Percentiles rank a stretch among this genome's conserved stretches.
Evolutionary conservation across 2,888 invertebrate species (phyloP).

Genomic region (Ormyrus pomaceus): DNA sequence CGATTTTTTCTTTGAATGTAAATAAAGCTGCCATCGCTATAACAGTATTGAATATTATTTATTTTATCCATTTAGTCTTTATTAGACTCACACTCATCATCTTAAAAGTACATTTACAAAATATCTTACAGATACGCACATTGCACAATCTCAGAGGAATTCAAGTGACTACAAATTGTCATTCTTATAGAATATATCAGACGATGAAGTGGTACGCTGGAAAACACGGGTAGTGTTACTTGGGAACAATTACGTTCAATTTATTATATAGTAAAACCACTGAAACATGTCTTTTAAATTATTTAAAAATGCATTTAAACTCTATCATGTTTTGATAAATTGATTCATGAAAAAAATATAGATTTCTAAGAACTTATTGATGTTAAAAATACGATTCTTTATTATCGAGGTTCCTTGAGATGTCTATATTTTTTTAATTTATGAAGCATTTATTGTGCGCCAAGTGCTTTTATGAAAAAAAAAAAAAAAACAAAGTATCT

Average conservation of each 20-base stretch:
- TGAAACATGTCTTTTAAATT: conserved; percentile 26
- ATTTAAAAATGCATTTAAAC: background rate
- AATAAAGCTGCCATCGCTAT: conserved; percentile 68
- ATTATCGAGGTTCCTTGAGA: conserved; percentile 2
- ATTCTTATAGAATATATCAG: conserved; percentile 35
- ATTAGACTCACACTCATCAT: conserved; percentile 60
- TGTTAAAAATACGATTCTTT: background rate
- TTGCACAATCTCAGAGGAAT: conserved; percentile 64
- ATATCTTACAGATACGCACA: conserved; percentile 63
- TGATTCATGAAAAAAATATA: conserved; percentile 34
- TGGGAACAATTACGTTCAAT: conserved; percentile 16
- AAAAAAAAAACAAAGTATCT: conserved; percentile 8
- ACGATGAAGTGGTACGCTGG: conserved; percentile 7
- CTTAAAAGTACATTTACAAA: conserved; percentile 56
- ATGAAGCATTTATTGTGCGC: conserved; percentile 22
- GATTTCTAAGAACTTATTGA: conserved; percentile 18
- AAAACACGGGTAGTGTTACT: conserved; percentile 29
- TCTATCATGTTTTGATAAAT: background rate
- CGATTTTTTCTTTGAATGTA: conserved; percentile 60
- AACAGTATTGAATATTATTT: conserved; percentile 54
- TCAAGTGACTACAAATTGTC: conserved; percentile 36
- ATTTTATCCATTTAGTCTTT: conserved; percentile 59
- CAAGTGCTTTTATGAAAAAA: conserved; percentile 9
- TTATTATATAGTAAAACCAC: conserved; percentile 4
- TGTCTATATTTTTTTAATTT: conserved; percentile 20